phyloP scores from a whole-genome alignment of 2,888 invertebrate species.

The Pharmacophagus antenor region DNA sequence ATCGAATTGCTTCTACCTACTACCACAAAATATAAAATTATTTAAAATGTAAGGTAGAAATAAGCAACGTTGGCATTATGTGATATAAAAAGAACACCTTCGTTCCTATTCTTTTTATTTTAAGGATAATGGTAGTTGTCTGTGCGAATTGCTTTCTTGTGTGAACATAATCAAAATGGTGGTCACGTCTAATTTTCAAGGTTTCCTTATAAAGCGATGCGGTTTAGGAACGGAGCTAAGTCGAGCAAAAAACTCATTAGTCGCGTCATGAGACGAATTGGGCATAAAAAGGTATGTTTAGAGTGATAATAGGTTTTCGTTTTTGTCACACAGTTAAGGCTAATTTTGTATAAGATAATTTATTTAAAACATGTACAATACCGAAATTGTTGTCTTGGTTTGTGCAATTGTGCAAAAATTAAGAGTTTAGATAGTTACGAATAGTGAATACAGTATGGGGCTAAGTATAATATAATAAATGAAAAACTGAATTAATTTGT shows the following conservation, averaged over 20 bases:
- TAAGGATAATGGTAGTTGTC: slow-evolving; percentile 5
- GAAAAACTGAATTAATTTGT: no score
- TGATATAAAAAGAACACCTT: neutral
- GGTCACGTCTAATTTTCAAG: slow-evolving; percentile 45
- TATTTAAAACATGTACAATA: slow-evolving; percentile 7
- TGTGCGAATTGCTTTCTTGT: slow-evolving; percentile 16
- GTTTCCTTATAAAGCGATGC: slow-evolving; percentile 55
- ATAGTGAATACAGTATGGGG: neutral
- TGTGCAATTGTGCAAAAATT: neutral
- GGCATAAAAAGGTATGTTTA: slow-evolving; percentile 47
- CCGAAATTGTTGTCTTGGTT: slow-evolving; percentile 3
- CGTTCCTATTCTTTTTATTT: neutral
- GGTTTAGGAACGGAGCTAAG: slow-evolving; percentile 45
- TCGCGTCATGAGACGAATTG: slow-evolving; percentile 57
- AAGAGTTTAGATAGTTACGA: neutral
- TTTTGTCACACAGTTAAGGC: slow-evolving; percentile 7
- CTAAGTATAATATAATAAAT: neutral
- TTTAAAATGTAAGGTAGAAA: neutral
- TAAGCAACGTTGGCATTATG: neutral
- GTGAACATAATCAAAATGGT: slow-evolving; percentile 19
- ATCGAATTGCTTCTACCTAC: no score
- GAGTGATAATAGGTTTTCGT: slow-evolving; percentile 38
- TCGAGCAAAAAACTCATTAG: slow-evolving; percentile 50
- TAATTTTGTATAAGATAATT: slow-evolving; percentile 2
- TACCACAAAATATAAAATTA: no score